phyloP scores from a whole-genome alignment of 2,797 vertebrate genomes.

The Muraenolepis orangiensis region DNA sequence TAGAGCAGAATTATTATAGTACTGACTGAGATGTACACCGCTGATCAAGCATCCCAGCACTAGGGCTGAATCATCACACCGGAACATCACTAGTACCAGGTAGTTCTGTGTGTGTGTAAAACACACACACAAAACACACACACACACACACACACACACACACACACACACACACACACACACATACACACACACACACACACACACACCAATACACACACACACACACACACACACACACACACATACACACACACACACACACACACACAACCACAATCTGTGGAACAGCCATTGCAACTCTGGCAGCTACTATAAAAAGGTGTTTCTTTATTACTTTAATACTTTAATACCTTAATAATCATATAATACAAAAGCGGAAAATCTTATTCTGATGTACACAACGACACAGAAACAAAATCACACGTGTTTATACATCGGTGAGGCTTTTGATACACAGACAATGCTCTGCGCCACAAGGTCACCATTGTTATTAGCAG shows the following conservation, averaged over 20 bases:
- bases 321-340: neutral
- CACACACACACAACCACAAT: constrained; percentile 1
- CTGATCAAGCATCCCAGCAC: constrained; percentile 66
- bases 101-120: constrained; percentile 66
- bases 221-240: neutral
- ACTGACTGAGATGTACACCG: constrained; percentile 67
- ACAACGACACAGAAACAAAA: neutral
- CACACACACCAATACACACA: neutral
- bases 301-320: neutral
- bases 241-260: constrained; percentile 7
- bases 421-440: neutral
- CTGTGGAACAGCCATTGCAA: neutral
- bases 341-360: too few relatives aligned
- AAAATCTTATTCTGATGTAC: neutral
- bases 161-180: constrained; percentile 37
- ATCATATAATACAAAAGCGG: neutral
- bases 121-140: constrained; percentile 30
- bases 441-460: neutral
- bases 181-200: constrained; percentile 17
- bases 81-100: constrained; percentile 58
- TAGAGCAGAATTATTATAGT: constrained; percentile 68
- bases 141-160: constrained; percentile 13
- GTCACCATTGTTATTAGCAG: neutral
- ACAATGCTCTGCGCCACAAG: neutral
- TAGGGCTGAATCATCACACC: constrained; percentile 66